Evolutionary conservation across 2,113 vertebrate species (phyloP).

Genomic region (Muntiacus muntjak): DNA sequence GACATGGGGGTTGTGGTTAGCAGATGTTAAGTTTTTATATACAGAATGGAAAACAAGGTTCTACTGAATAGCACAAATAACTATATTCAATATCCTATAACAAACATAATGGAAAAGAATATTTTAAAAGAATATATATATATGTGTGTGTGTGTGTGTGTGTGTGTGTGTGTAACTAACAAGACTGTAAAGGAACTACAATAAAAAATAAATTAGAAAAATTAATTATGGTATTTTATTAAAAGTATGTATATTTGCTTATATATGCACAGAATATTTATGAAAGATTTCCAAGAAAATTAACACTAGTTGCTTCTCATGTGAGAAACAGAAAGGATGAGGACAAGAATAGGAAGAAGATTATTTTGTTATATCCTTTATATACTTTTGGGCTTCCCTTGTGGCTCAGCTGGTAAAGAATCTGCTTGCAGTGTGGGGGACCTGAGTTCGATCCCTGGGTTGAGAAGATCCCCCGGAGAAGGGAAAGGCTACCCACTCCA

Average conservation of each 20-base stretch:
- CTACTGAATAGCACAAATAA: background rate
- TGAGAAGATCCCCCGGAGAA: background rate
- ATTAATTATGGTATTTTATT: background rate
- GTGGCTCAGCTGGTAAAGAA: background rate
- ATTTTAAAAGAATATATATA: background rate
- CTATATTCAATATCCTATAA: background rate
- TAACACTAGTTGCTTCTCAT: background rate
- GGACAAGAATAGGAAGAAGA: background rate
- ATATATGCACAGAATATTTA: background rate
- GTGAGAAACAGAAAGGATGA: background rate
- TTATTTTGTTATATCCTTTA: background rate
- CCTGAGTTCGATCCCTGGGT: background rate
- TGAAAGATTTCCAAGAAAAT: conserved; percentile 15
- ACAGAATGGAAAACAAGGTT: background rate
- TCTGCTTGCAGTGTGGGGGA: background rate
- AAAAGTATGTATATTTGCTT: background rate
- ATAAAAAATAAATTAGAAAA: background rate
- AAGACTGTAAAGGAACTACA: background rate
- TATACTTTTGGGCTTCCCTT: background rate
- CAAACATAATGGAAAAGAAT: background rate
- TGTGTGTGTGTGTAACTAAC: background rate
- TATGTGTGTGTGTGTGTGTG: background rate
- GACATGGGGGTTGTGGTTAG: background rate
- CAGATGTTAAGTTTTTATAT: background rate
- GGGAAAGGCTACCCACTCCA: background rate